Evolutionary conservation across 2,113 vertebrate species (phyloP).

Genomic region (Clarias gariepinus): DNA sequence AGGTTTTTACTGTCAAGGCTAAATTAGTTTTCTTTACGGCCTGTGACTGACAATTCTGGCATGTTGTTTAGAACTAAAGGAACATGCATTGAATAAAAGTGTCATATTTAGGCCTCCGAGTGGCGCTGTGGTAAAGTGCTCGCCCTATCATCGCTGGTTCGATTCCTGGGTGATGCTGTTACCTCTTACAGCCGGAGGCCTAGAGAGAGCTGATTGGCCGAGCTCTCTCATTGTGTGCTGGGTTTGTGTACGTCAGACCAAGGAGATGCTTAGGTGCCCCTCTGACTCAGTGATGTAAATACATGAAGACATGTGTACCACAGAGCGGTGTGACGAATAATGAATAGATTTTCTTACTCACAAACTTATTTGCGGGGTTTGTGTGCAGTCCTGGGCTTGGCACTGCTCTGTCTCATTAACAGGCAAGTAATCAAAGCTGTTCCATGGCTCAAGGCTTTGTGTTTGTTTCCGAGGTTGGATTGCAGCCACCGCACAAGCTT

Average conservation of each 20-base stretch:
- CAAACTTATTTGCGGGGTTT: constrained; percentile 30
- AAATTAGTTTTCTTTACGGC: neutral
- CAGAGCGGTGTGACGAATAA: constrained; percentile 2
- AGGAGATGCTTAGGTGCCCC: neutral
- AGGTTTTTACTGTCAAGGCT: neutral
- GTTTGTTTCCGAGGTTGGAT: constrained; percentile 7
- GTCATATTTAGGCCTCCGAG: constrained; percentile 11
- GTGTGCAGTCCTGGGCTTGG: constrained; percentile 10
- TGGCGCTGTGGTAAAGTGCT: no score
- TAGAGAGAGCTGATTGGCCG: no score
- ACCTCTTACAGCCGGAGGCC: no score
- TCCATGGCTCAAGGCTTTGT: constrained; percentile 11
- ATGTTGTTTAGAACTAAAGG: neutral
- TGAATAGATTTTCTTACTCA: neutral
- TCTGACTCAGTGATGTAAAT: neutral
- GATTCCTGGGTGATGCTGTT: no score
- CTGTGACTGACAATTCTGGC: neutral
- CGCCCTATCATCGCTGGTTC: no score
- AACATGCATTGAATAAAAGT: neutral
- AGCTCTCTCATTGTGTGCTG: no score
- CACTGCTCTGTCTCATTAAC: constrained; percentile 38
- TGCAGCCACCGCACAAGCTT: constrained; percentile 21
- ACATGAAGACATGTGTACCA: neutral
- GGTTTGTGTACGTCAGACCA: neutral
- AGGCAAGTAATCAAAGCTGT: constrained; percentile 39